Evolutionary conservation across 2,797 vertebrate species (phyloP), one percentile per base, ranked within the genome.

Genomic region (Pangasius larnaudii): DNA sequence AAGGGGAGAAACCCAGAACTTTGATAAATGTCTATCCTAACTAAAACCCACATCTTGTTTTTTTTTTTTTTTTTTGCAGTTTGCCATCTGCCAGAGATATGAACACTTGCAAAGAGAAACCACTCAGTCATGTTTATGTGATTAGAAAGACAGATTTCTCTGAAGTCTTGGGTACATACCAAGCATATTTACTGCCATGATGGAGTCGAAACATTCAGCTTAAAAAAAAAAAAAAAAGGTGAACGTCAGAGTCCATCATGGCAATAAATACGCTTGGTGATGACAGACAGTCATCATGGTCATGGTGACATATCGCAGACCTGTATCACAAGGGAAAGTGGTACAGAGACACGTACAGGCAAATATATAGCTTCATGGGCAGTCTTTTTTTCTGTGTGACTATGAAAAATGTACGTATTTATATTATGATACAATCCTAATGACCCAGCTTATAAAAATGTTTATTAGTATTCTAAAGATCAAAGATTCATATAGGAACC

Each of bases 111-210:
- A 27, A 39, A 61, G 10, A 85, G 18, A 89, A 86, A 85, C 63
- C 84, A 71, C 83, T 80, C 0, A 6, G 36, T 71, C 22, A 13
- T 88, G 16, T 46, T 1, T 13, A 79, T 56, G 84, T 92, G 75
- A 72, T 78, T 63, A 77, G 61, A 39, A 89, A 39, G 65, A 56
- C 24, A 49, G 42, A 86, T 80, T 79, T 87, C 65, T 85, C 63
- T 86, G 77, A 87, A 87, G 36, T 14, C 77, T 61, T 24, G 59
- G 78, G 30, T 83, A 19, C 75, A n/a, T 85, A 46, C 30, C 46
- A 86, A 36, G 24, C 63, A 69, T 77, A 79, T 79, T 75, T 81
- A 61, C 30, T 61, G 33, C 5, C 90, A 89, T 84, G 69, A 56
- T 36, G 58, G 36, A 69, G 42, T 46, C 42, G 42, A 46, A 46